phyloP scores from a whole-genome alignment of 2,888 invertebrate genomes.

The Diarsia rubi region DNA sequence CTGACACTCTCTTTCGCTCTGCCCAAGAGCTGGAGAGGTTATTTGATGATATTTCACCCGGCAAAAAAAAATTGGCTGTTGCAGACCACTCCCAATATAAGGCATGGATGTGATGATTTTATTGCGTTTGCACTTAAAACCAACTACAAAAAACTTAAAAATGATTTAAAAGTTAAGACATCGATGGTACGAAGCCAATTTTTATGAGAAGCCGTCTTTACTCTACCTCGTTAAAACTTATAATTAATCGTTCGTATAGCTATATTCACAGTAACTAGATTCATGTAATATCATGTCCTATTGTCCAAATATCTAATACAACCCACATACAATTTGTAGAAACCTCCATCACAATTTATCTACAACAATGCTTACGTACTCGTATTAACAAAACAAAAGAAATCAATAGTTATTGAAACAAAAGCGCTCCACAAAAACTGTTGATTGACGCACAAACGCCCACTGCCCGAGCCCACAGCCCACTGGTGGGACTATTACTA shows the following conservation, averaged over 20 bases:
- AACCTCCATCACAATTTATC: conserved; percentile 4
- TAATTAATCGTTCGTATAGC: background rate
- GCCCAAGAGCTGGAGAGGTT: too few species aligned
- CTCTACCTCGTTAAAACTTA: background rate
- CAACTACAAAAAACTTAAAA: too few species aligned
- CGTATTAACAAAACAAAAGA: conserved; percentile 53
- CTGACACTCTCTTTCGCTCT: too few species aligned
- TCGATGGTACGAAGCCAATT: background rate
- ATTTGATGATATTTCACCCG: too few species aligned
- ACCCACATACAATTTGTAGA: conserved; percentile 30
- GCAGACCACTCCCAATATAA: too few species aligned
- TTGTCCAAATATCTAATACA: background rate
- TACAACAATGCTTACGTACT: conserved; percentile 29
- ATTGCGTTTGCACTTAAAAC: too few species aligned
- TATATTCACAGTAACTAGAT: conserved; percentile 21
- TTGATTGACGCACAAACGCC: conserved; percentile 59
- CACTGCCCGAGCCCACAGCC: conserved; percentile 35
- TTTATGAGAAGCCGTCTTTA: background rate
- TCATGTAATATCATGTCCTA: background rate
- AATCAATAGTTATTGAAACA: conserved; percentile 62
- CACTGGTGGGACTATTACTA: conserved; percentile 28
- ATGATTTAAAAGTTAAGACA: background rate
- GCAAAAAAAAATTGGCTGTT: too few species aligned
- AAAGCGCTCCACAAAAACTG: conserved; percentile 55
- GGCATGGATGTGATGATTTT: too few species aligned